A percentile compares a stretch with the other conserved stretches of the same genome.
Evolutionary conservation across 2,113 vertebrate genomes (phyloP).

Genomic region (Cebus imitator): DNA sequence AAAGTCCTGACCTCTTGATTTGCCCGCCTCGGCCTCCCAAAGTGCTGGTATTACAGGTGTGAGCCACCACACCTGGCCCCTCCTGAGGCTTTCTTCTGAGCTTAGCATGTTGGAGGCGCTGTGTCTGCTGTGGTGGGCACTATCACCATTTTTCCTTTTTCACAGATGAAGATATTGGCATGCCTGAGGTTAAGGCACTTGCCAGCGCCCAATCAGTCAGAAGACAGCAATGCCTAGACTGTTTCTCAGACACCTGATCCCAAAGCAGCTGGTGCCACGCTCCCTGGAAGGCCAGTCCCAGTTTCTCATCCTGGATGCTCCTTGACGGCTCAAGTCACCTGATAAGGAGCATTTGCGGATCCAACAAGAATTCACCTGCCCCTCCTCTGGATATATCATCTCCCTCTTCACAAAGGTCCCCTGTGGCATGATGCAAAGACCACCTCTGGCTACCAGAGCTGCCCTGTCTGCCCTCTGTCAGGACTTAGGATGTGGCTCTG

Average conservation of each 20-base stretch:
- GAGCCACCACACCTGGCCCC: no score
- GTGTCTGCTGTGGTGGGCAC: fast-evolving
- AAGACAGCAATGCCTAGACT: fast-evolving
- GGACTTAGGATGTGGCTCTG: not conserved
- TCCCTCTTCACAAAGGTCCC: fast-evolving
- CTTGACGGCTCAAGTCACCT: not conserved
- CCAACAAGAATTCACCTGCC: fast-evolving
- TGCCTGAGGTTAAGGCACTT: fast-evolving
- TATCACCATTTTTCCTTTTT: not conserved
- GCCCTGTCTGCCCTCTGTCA: fast-evolving
- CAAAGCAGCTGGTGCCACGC: fast-evolving
- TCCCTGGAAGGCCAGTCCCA: no score
- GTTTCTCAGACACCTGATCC: fast-evolving
- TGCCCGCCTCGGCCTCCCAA: no score
- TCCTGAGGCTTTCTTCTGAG: fast-evolving
- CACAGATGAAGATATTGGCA: not conserved
- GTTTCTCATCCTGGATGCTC: not conserved
- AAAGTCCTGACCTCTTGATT: no score
- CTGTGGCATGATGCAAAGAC: fast-evolving
- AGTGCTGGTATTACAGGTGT: no score
- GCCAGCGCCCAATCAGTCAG: no score
- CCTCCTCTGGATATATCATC: fast-evolving
- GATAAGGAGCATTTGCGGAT: no score
- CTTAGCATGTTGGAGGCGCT: fast-evolving
- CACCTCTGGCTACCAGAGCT: not conserved